Percentiles rank a stretch among this genome's conserved stretches.
phyloP scores from a whole-genome alignment of 2,113 vertebrate genomes.

The Phalacrocorax pelagicus region DNA sequence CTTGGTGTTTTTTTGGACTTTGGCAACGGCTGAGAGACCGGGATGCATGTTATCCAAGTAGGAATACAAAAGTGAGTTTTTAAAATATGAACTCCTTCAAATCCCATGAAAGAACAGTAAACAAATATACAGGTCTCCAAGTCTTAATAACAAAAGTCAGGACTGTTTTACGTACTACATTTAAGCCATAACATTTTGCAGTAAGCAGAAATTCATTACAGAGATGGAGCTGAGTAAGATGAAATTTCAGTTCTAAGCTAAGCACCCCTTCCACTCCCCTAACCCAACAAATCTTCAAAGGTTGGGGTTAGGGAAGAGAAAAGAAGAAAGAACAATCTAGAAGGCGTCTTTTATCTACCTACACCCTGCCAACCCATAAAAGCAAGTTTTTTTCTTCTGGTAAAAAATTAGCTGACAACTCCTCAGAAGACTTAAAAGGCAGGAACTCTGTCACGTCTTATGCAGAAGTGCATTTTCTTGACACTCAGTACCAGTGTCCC shows the following conservation, averaged over 20 bases:
- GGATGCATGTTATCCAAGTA: background rate
- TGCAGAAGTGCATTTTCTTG: background rate
- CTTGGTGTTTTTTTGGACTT: slow-evolving; percentile 79
- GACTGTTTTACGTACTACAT: background rate
- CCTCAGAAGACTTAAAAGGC: background rate
- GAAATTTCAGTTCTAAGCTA: background rate
- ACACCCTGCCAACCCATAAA: background rate
- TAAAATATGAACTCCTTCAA: background rate
- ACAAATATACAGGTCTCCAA: background rate
- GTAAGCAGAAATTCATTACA: background rate
- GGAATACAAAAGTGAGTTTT: background rate
- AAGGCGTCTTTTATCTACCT: background rate
- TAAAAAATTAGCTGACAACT: background rate
- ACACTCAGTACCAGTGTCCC: background rate
- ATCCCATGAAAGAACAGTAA: background rate
- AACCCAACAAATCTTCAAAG: background rate
- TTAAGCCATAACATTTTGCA: background rate
- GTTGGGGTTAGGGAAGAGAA: background rate
- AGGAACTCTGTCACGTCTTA: background rate
- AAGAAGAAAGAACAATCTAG: background rate
- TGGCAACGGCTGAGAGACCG: slow-evolving; percentile 68
- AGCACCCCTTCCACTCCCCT: background rate
- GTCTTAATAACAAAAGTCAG: background rate
- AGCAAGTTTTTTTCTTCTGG: background rate
- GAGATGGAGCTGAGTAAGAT: background rate